Conservation (phyloP, 2,113 vertebrate genomes). For the Atherinomorus stipes region DNA sequence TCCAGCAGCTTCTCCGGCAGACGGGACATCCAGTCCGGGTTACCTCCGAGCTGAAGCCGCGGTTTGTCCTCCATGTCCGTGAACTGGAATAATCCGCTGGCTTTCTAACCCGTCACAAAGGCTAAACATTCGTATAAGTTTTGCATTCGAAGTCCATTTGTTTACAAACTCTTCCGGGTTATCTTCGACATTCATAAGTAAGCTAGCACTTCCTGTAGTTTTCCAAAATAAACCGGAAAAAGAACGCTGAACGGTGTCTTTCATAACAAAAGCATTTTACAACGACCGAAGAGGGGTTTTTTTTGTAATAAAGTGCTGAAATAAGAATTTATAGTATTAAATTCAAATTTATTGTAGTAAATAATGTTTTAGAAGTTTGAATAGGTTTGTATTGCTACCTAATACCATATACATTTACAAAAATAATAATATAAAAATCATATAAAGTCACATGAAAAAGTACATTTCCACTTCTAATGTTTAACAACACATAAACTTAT, state of each 20-base stretch:
- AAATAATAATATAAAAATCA: no score
- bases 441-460: no score
- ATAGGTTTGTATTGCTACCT: no score
- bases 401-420: no score
- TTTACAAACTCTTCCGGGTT: conserved; percentile 41
- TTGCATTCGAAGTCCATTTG: background rate
- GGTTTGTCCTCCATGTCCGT: conserved; percentile 28
- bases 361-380: no score
- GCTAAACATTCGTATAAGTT: background rate
- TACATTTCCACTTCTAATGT: no score
- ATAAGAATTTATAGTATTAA: no score
- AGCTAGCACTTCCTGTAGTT: background rate
- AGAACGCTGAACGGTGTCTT: background rate
- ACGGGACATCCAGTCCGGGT: conserved; percentile 73
- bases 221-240: conserved; percentile 35
- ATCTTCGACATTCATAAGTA: accelerated
- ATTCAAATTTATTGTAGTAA: no score
- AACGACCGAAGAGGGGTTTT: no score
- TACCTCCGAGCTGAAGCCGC: background rate
- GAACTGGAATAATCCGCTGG: accelerated
- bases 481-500: no score
- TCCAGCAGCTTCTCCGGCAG: conserved; percentile 61
- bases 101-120: background rate
- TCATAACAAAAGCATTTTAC: background rate
- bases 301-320: no score